Evolutionary conservation across 2,888 invertebrate species (phyloP).

Genomic region (Zelleria hepariella): DNA sequence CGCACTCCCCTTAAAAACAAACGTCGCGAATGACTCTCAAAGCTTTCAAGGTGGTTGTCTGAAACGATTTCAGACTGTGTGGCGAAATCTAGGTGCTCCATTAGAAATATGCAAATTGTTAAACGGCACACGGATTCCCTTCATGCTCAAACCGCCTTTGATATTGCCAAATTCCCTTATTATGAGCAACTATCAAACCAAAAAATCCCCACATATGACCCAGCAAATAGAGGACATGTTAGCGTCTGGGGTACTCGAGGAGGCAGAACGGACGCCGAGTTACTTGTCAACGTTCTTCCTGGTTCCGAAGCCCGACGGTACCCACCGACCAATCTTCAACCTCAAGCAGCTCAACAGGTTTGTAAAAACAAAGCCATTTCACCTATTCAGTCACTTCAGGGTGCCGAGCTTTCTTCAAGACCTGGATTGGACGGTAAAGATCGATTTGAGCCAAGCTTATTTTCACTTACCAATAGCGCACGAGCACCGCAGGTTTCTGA

Average conservation of each 20-base stretch:
- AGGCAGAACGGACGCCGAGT: conserved; percentile 9
- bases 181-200: conserved; percentile 8
- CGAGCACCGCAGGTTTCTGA: conserved; percentile 14
- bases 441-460: conserved; percentile 14
- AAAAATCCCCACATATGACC: conserved; percentile 8
- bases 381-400: conserved; percentile 13
- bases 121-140: conserved; percentile 10
- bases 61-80: conserved; percentile 3
- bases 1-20: no score
- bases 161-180: conserved; percentile 8
- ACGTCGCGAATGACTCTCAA: not conserved
- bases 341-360: conserved; percentile 13
- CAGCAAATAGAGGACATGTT: conserved; percentile 13
- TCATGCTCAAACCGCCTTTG: conserved; percentile 9
- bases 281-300: conserved; percentile 15
- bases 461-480: conserved; percentile 14
- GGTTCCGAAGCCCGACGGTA: conserved; percentile 12
- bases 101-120: conserved; percentile 11
- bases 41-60: not conserved
- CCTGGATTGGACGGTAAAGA: conserved; percentile 10
- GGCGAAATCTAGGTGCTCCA: conserved; percentile 11
- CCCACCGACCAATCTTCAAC: conserved; percentile 12
- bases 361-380: conserved; percentile 8
- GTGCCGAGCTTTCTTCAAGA: conserved; percentile 15
- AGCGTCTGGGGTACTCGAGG: conserved; percentile 11